Percentiles rank a stretch among this genome's conserved stretches.
These are phyloP conservation scores for Tyrannus savana DNA, from an alignment of 2,113 vertebrate species.

Conservation along the genomic window DNA sequence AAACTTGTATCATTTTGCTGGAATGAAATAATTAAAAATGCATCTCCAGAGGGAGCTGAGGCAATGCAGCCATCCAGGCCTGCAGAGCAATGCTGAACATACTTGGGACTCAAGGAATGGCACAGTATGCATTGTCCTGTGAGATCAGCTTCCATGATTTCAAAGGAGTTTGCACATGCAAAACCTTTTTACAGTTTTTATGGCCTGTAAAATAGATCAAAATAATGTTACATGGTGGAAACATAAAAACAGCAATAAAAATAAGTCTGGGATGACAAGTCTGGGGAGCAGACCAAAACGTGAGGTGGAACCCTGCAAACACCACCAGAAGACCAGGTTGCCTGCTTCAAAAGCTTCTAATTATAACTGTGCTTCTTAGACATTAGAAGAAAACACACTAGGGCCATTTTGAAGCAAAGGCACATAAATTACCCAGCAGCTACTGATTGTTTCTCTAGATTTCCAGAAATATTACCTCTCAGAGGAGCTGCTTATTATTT, in stretches of 20 bases:
- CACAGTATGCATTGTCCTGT: neutral
- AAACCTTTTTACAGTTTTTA: slow-evolving; percentile 21
- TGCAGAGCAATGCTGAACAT: neutral
- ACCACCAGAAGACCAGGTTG: neutral
- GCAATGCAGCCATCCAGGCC: neutral
- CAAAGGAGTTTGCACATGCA: slow-evolving; percentile 22
- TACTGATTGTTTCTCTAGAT: neutral
- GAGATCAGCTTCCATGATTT: neutral
- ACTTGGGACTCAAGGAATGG: rapidly evolving
- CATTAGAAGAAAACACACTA: neutral
- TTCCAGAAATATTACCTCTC: slow-evolving; percentile 31
- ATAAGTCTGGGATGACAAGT: slow-evolving; percentile 3
- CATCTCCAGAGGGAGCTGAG: neutral
- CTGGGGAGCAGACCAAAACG: neutral
- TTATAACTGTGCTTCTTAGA: neutral
- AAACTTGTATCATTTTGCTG: neutral
- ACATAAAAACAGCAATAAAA: slow-evolving; percentile 41
- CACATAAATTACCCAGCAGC: slow-evolving; percentile 31
- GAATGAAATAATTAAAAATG: slow-evolving; percentile 4
- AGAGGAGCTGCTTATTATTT: slow-evolving; percentile 6
- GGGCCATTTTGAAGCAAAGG: neutral
- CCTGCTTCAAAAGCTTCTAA: neutral
- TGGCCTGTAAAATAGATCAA: slow-evolving; percentile 17
- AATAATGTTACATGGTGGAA: slow-evolving; percentile 32
- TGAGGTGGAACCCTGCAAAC: neutral